phyloP scores from a whole-genome alignment of 2,113 vertebrate species.

The Sitta europaea region DNA sequence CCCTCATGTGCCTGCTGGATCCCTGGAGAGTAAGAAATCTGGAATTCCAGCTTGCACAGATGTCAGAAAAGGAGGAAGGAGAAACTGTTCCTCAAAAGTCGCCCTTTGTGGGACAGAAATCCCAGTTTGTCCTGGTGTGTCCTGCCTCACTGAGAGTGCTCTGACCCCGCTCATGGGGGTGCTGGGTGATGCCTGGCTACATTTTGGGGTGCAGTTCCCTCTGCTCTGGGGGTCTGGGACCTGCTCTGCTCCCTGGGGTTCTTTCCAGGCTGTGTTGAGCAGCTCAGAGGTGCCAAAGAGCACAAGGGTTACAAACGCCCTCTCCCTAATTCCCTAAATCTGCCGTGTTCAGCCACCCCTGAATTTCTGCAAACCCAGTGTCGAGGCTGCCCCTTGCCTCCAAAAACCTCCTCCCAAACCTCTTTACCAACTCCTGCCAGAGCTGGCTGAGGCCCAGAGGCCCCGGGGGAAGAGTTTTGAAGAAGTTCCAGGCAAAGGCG shows the following conservation, averaged over 20 bases:
- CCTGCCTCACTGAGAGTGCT: background rate
- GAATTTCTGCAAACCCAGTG: accelerated
- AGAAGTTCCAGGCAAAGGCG: background rate
- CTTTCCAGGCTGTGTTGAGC: accelerated
- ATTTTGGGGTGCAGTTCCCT: background rate
- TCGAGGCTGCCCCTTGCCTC: background rate
- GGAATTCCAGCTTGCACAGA: background rate
- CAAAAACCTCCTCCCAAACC: background rate
- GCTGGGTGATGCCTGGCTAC: background rate
- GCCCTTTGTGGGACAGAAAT: background rate
- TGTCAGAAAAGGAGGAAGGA: background rate
- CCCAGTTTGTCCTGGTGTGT: too few relatives aligned
- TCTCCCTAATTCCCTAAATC: accelerated
- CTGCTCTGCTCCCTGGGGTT: background rate
- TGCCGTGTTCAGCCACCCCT: accelerated
- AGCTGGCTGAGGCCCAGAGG: background rate
- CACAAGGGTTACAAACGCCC: background rate
- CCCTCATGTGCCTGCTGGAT: background rate
- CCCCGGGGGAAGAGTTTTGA: background rate
- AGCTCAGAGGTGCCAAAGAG: background rate
- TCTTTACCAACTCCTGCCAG: background rate
- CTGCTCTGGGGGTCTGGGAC: background rate
- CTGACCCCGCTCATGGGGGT: accelerated
- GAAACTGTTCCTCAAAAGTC: background rate
- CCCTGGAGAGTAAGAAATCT: background rate